Evolutionary conservation across 2,888 invertebrate species (phyloP).

Genomic region (Drosophila antonietae): DNA sequence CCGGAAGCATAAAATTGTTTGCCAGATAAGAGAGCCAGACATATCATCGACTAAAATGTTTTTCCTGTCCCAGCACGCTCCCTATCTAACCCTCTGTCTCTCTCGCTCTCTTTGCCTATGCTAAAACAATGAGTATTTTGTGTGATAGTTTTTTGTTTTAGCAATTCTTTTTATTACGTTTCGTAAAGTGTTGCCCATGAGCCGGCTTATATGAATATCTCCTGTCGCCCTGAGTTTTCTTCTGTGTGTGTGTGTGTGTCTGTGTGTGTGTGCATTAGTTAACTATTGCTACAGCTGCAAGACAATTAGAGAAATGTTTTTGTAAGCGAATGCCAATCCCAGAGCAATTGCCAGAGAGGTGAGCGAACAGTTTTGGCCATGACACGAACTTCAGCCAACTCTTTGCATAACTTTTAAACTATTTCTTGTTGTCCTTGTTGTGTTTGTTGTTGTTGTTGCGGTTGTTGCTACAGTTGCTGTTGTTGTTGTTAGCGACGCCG

Average conservation of each 20-base stretch:
- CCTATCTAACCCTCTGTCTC: background rate
- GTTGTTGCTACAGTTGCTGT: background rate
- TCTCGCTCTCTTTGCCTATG: conserved; percentile 4
- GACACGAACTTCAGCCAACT: conserved; percentile 42
- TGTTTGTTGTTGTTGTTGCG: conserved; percentile 8
- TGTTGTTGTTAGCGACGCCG: conserved; percentile 54
- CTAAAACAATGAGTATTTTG: conserved; percentile 67
- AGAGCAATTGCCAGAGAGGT: conserved; percentile 37
- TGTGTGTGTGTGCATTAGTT: conserved; percentile 27
- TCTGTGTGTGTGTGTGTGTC: conserved; percentile 1
- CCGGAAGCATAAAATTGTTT: conserved; percentile 81
- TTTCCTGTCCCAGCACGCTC: conserved; percentile 44
- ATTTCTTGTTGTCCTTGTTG: conserved; percentile 22
- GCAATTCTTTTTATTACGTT: conserved; percentile 54
- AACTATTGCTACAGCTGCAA: conserved; percentile 36
- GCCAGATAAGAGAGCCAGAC: conserved; percentile 69
- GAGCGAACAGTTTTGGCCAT: conserved; percentile 47
- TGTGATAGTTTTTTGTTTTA: conserved; percentile 55
- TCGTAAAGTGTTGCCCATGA: conserved; percentile 63
- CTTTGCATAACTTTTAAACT: conserved; percentile 66
- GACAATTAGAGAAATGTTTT: conserved; percentile 55
- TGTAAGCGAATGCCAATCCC: conserved; percentile 8
- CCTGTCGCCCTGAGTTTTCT: background rate
- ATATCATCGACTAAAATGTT: conserved; percentile 71
- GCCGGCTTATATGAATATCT: conserved; percentile 45